A percentile compares a stretch with the other conserved stretches of the same genome.
These are phyloP conservation scores for Pristis pectinata DNA, from an alignment of 2,797 vertebrate species.

Conservation along the genomic window DNA sequence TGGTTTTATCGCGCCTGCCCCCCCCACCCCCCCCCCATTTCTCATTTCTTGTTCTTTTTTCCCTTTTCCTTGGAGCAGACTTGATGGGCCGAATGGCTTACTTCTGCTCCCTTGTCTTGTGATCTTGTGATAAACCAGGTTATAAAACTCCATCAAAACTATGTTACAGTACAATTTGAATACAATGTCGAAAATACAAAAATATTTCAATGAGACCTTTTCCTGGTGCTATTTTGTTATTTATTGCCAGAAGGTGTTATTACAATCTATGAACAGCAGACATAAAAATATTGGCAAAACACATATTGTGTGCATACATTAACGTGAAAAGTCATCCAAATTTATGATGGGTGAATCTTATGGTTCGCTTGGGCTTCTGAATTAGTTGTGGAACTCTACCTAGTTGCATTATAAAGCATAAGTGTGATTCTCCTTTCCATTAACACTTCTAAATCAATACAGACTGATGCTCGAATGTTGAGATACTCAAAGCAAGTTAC, in stretches of 20 bases:
- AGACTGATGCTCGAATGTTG: background rate
- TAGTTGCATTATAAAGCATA: background rate
- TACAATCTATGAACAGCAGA: background rate
- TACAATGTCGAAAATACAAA: background rate
- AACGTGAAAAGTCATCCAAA: background rate
- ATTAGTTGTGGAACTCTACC: background rate
- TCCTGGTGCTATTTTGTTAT: background rate
- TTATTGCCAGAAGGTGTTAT: background rate
- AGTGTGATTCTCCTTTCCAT: background rate
- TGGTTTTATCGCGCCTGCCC: too few relatives aligned
- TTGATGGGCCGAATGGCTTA: too few relatives aligned
- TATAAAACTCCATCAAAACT: background rate
- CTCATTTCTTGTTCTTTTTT: too few relatives aligned
- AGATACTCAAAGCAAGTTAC: background rate
- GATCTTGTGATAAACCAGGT: too few relatives aligned
- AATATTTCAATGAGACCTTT: background rate
- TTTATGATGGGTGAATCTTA: background rate
- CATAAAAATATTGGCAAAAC: background rate
- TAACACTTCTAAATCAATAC: background rate
- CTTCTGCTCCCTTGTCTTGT: too few relatives aligned
- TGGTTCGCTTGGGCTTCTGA: background rate
- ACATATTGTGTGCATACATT: background rate
- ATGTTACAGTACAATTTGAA: background rate
- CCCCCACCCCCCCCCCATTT: too few relatives aligned
- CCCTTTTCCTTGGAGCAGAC: too few relatives aligned